Evolutionary conservation across 2,113 vertebrate species (phyloP).

Genomic region (Dipodomys stephensi): DNA sequence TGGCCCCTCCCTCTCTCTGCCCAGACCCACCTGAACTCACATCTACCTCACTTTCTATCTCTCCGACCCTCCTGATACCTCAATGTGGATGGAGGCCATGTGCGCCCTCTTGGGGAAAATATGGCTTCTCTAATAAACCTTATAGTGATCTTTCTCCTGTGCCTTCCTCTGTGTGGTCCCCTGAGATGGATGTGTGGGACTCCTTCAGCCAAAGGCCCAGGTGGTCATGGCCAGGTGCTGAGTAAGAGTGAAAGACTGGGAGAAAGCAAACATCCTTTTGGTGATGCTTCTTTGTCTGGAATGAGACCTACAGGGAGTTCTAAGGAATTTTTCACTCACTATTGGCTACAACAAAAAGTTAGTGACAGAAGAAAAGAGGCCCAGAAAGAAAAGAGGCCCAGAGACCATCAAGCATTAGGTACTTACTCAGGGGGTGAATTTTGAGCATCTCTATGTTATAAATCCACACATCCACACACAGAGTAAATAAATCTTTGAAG

Average conservation of each 20-base stretch:
- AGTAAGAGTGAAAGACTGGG: background rate
- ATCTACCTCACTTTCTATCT: no score
- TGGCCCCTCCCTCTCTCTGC: no score
- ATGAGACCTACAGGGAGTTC: background rate
- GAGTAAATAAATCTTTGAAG: background rate
- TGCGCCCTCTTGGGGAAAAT: no score
- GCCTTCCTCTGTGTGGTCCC: no score
- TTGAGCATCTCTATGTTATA: background rate
- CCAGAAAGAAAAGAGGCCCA: fast-evolving
- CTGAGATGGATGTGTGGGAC: no score
- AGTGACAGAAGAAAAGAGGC: background rate
- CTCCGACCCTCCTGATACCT: no score
- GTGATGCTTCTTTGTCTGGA: background rate
- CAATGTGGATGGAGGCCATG: no score
- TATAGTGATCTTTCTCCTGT: no score
- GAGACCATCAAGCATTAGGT: background rate
- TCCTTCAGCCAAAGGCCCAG: no score
- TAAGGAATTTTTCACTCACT: background rate
- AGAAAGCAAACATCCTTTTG: background rate
- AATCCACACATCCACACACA: background rate
- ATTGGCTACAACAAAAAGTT: background rate
- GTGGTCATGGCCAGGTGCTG: background rate
- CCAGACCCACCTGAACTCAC: no score
- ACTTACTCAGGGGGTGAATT: background rate
- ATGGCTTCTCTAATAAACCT: no score